Evolutionary conservation across 2,888 invertebrate genomes (phyloP), one percentile per base, ranked within the genome.

Genomic region (Ochropacha duplaris): DNA sequence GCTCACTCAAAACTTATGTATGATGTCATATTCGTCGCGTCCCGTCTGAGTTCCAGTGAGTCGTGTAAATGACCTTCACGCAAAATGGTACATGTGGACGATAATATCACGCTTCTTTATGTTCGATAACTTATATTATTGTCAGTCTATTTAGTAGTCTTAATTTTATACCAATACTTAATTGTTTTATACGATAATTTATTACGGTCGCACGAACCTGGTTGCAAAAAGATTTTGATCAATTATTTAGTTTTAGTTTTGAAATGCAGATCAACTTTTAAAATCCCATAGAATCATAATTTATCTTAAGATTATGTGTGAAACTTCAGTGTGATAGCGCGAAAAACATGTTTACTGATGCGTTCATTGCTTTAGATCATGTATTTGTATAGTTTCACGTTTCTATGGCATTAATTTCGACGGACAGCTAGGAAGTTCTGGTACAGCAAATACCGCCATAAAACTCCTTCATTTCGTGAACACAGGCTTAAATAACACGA

Each of bases 1-100:
- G 65, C 65, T 74, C 65, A 66, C 69, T 73, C 65, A 78, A 65
- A 54, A 28, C 31, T 64, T 75, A 68, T 58, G 63, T 71, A 77
- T 83, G 80, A 81, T 79, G 77, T 82, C 81, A 80, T 76, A 73
- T 77, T 72, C 67, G 74, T 75, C 75, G 72, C 75, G 79, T 73
- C 76, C 76, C 72, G 79, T 80, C 75, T 72, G 70, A 72, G 66
- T 67, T 74, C 80, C 74, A 81, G 68, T 73, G 76, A 79, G 66
- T 69, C 78, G 78, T 79, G 74, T 72, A 76, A 72, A 57, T 57
- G 64, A 83, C 83, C 83, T 84, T 84, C 83, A 81, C 72, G 69
- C 71, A 69, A 66, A 76, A 74, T 75, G 69, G 76, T 79, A 77
- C 78, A 82, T 82, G 80, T 81, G 78, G 65, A 69, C 66, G 69